These are phyloP conservation scores for Choloepus didactylus DNA, from an alignment of 2,797 vertebrate genomes.

Conservation along the genomic window DNA sequence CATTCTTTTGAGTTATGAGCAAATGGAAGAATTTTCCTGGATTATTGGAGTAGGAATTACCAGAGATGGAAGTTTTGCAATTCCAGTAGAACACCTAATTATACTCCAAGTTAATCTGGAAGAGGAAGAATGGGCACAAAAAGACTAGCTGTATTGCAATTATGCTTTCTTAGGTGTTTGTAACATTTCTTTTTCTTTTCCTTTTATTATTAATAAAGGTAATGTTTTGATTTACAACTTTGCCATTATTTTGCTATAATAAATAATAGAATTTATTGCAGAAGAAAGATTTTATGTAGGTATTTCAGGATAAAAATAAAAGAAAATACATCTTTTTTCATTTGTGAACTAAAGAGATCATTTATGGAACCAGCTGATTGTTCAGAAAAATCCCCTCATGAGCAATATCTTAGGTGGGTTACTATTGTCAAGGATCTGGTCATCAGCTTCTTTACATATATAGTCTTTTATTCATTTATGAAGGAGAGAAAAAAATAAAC, in stretches of 20 bases:
- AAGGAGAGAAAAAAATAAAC: not conserved
- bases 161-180: not conserved
- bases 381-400: not conserved
- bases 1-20: not conserved
- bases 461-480: not conserved
- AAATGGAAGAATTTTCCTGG: not conserved
- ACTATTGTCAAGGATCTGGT: not conserved
- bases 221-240: not conserved
- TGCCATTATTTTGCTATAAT: not conserved
- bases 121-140: not conserved
- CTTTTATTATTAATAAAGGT: not conserved
- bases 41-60: too few species aligned
- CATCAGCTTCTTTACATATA: not conserved
- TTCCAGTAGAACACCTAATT: not conserved
- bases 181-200: not conserved
- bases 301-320: not conserved
- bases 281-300: not conserved
- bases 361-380: not conserved
- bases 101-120: not conserved
- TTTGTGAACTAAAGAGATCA: not conserved
- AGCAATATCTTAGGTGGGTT: not conserved
- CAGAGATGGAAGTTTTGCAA: not conserved
- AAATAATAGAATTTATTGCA: not conserved
- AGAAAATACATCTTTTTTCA: not conserved
- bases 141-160: not conserved